Percentiles rank a stretch among this genome's conserved stretches.
Evolutionary conservation across 2,113 vertebrate genomes (phyloP).

Genomic region (Cepphus grylle): DNA sequence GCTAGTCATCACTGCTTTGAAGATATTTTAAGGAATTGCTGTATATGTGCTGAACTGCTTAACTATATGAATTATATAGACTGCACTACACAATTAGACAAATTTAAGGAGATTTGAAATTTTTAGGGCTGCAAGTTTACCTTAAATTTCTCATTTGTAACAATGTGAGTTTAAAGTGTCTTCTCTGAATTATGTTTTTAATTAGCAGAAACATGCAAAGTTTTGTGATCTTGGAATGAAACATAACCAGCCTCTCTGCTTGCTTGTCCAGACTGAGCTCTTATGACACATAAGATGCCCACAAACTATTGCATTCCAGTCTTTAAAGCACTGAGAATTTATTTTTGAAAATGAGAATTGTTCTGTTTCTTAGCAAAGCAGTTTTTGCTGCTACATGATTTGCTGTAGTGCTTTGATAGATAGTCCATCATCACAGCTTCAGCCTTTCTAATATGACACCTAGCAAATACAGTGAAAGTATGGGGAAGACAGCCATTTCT

Average conservation of each 20-base stretch:
- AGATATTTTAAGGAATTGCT: not conserved
- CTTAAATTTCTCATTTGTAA: not conserved
- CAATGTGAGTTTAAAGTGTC: not conserved
- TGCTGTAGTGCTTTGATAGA: not conserved
- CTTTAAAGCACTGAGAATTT: not conserved
- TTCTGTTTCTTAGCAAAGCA: not conserved
- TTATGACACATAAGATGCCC: not conserved
- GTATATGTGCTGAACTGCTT: not conserved
- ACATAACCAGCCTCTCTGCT: not conserved
- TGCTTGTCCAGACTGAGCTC: not conserved
- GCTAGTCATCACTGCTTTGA: not conserved
- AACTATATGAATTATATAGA: not conserved
- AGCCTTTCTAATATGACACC: not conserved
- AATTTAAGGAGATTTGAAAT: not conserved
- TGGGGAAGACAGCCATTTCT: not conserved
- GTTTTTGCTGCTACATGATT: not conserved
- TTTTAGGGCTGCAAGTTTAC: not conserved
- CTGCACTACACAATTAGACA: not conserved
- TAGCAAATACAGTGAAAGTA: not conserved
- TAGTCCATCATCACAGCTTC: not conserved
- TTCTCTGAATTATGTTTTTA: not conserved
- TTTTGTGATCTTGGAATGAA: not conserved
- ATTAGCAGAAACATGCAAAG: not conserved
- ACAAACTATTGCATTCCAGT: not conserved
- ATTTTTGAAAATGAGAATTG: not conserved